These are phyloP conservation scores for Epirrhoe alternata DNA, from an alignment of 2,888 invertebrate species.

Conservation along the genomic window DNA sequence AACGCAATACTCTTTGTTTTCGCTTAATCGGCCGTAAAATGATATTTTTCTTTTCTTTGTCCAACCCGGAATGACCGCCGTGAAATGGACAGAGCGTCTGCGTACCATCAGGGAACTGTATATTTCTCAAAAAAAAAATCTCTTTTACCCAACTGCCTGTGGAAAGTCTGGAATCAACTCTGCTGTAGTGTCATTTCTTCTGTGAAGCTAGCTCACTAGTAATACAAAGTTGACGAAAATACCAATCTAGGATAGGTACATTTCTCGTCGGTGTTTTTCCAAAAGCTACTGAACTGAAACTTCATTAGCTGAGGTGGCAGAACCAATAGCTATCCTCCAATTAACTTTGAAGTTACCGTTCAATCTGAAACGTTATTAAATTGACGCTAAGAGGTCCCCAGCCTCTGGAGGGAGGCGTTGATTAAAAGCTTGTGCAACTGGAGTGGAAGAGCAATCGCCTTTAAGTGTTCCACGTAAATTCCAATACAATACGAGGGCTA, in stretches of 20 bases:
- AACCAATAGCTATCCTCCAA: slow-evolving; percentile 29
- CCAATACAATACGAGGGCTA: slow-evolving; percentile 63
- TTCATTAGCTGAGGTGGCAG: slow-evolving; percentile 36
- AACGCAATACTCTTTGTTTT: slow-evolving; percentile 47
- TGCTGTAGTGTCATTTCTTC: background rate
- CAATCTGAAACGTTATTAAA: slow-evolving; percentile 65
- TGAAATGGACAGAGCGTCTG: slow-evolving; percentile 13
- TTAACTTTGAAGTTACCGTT: slow-evolving; percentile 56
- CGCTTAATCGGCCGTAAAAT: slow-evolving; percentile 56
- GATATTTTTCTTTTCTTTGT: slow-evolving; percentile 46
- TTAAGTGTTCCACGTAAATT: slow-evolving; percentile 60
- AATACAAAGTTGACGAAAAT: background rate
- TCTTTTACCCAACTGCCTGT: background rate
- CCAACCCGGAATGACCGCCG: slow-evolving; percentile 34
- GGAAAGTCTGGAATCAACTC: background rate
- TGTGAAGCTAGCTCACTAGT: background rate
- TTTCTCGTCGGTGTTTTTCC: slow-evolving; percentile 12
- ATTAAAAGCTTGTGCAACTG: slow-evolving; percentile 62
- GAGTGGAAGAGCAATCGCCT: slow-evolving; percentile 52
- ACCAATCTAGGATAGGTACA: background rate
- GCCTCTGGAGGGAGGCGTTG: slow-evolving; percentile 57
- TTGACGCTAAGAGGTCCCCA: slow-evolving; percentile 62
- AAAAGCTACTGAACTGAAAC: slow-evolving; percentile 31
- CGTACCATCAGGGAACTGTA: background rate
- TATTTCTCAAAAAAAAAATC: background rate